Evolutionary conservation across 2,797 vertebrate genomes (phyloP), one percentile per base, ranked within the genome.

Genomic region (Brachyrhaphis roseni): DNA sequence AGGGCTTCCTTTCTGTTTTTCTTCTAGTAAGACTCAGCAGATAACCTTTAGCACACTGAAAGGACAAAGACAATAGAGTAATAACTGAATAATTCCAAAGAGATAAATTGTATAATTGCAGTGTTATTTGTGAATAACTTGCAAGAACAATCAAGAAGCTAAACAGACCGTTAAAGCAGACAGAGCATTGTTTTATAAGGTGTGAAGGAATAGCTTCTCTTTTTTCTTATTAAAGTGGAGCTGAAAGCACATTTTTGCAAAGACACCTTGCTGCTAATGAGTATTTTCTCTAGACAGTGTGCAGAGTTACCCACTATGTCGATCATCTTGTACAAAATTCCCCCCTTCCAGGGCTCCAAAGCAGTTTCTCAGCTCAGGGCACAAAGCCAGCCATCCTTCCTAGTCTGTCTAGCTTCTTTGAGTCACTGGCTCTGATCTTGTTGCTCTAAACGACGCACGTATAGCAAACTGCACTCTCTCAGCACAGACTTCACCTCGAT

Each of bases 251-350:
- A 8, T 49, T 47, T 49, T 26, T 26, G 16, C 39, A 3, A 39
- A 68, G 20, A 66, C 62, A 68, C 31, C 28, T 45, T 75, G 36
- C 57, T 23, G 39, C 64, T 31, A 62, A 59, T 62, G n/a, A 45
- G 39, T 62, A 76, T 64, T 23, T 47, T 49, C 31, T 49, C 18
- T n/a, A 18, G 28, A 18, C 20, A 47, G 3, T 39, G 31, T 39
- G 31, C 55, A 74, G 64, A 68, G 55, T 75, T 75, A 16, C 53
- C 39, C 8, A 39, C 51, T 49, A 77, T 64, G 46, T 49, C 18
- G 31, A 64, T 46, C 43, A 64, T 51, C 28, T 74, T 74, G 41
- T 47, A 31, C 10, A 64, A 26, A 23, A 64, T 36, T 8, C 10
- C 41, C 8, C 16, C 26, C 8, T 77, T 77, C 34, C 2, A 18